Evolutionary conservation across 2,797 vertebrate genomes (phyloP).

Genomic region (Pseudomugil gertrudae): DNA sequence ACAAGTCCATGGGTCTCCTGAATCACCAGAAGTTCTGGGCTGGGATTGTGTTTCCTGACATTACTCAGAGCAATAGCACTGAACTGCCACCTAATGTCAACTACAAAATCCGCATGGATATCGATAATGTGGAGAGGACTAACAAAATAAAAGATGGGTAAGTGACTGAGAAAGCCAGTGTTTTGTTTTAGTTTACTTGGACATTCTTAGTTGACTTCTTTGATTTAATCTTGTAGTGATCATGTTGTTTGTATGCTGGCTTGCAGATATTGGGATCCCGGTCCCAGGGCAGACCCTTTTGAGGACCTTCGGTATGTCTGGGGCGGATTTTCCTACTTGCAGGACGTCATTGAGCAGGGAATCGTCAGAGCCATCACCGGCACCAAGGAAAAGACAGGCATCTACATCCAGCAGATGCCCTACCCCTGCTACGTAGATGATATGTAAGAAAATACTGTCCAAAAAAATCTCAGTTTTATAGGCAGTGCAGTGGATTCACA

Average conservation of each 20-base stretch:
- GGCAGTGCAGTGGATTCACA: accelerated
- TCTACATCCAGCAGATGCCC: constrained; percentile 98
- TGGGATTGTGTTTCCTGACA: constrained; percentile 91
- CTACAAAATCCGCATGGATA: constrained; percentile 99
- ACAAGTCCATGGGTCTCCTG: constrained; percentile 93
- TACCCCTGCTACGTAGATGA: constrained; percentile 98
- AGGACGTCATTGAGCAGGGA: constrained; percentile 95
- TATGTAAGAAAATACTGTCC: constrained; percentile 82
- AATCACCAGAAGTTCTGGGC: constrained; percentile 96
- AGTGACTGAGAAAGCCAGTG: constrained; percentile 28
- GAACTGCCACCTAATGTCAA: constrained; percentile 90
- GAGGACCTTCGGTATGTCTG: constrained; percentile 97
- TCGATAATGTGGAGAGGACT: constrained; percentile 97
- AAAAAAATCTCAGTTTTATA: background rate
- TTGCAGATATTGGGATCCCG: constrained; percentile 96
- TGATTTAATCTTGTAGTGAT: background rate
- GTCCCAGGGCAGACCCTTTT: constrained; percentile 96
- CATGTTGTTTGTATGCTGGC: background rate
- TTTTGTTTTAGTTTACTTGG: accelerated
- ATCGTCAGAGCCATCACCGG: constrained; percentile 93
- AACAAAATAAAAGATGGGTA: constrained; percentile 98
- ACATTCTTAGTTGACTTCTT: background rate
- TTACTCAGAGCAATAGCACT: constrained; percentile 75
- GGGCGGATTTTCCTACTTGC: constrained; percentile 96
- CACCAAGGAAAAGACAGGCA: constrained; percentile 87